phyloP scores from a whole-genome alignment of 2,888 invertebrate species.

The Epinotia brunnichana region DNA sequence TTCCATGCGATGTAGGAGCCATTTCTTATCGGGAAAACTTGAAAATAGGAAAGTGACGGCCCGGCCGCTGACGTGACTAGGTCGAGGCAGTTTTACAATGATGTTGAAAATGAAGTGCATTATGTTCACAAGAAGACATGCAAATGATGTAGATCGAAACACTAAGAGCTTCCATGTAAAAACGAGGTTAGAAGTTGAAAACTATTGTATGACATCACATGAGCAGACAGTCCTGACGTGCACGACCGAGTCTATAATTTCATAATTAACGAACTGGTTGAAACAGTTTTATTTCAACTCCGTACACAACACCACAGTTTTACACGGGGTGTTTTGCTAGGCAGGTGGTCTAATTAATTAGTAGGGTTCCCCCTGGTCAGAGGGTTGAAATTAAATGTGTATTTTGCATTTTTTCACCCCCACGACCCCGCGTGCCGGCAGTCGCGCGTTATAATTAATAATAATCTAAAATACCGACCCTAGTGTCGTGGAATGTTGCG shows the following conservation, averaged over 20 bases:
- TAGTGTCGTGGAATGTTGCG: conserved; percentile 51
- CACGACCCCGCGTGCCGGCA: conserved; percentile 64
- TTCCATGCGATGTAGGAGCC: conserved; percentile 61
- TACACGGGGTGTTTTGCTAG: conserved; percentile 58
- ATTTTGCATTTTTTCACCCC: conserved; percentile 76
- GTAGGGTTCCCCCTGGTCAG: conserved; percentile 58
- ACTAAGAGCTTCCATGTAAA: conserved; percentile 9
- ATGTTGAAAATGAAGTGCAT: conserved; percentile 23
- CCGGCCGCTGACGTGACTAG: conserved; percentile 40
- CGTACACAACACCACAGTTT: conserved; percentile 56
- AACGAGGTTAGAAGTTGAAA: conserved; percentile 6
- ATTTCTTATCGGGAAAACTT: conserved; percentile 71
- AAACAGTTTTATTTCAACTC: conserved; percentile 55
- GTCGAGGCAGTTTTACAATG: conserved; percentile 25
- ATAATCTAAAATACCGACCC: conserved; percentile 57
- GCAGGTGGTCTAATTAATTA: conserved; percentile 80
- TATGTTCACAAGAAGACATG: conserved; percentile 15
- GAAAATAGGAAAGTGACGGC: conserved; percentile 49
- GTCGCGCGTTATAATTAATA: conserved; percentile 69
- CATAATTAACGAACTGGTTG: conserved; percentile 54
- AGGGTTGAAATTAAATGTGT: conserved; percentile 77
- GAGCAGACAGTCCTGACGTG: conserved; percentile 42
- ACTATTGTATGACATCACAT: conserved; percentile 45
- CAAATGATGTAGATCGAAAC: conserved; percentile 20
- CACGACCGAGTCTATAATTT: conserved; percentile 29